Base-by-base conservation (phyloP, 2,888 invertebrate species). In the Drosophila phalerata region DNA sequence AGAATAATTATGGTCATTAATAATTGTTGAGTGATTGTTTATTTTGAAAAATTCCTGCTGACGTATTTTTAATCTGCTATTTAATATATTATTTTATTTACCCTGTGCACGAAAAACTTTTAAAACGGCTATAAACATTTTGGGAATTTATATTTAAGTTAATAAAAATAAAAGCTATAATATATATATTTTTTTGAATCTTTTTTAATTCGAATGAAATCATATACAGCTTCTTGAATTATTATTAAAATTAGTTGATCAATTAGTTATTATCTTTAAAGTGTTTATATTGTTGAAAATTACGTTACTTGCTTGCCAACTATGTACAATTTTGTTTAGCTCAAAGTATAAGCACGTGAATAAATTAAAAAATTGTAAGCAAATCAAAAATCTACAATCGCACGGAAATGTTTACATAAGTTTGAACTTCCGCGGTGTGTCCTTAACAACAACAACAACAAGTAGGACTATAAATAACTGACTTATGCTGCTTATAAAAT, bases 391-490 rank as follows among this genome's bases (percentile, higher is more conserved):
- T 38, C 17, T 22, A 10, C 9, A 30, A 55, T 61, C 13, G 15
- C 25, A 43, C 11, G 17, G 32, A 13, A 9, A 19, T 62, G 52
- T 61, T 53, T 48, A 48, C 51, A 51, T 45, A 19, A 57, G 49
- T 51, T 60, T 42, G 9, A 48, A 60, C 62, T 75, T 75, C 66
- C 76, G 62, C 38, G 30, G 55, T 52, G 61, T 73, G 56, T 34
- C 47, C 17, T 15, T 30, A 53, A 28, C 30, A 62, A 15, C 34
- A 61, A 52, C 19, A 49, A 38, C 28, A 28, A 28, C 13, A 8
- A 30, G 6, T n/a, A 2, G 15, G 4, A 34, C 56, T 56, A 62
- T 45, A 62, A 55, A 62, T 55, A 62, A 25, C 13, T 37, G 47
- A 53, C 13, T 52, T 48, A 49, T 64, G 64, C 43, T 71, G 38